Evolutionary conservation across 1,140 invertebrate species (phyloP), one percentile per base, ranked within the genome.

Genomic region (Apis florea): DNA sequence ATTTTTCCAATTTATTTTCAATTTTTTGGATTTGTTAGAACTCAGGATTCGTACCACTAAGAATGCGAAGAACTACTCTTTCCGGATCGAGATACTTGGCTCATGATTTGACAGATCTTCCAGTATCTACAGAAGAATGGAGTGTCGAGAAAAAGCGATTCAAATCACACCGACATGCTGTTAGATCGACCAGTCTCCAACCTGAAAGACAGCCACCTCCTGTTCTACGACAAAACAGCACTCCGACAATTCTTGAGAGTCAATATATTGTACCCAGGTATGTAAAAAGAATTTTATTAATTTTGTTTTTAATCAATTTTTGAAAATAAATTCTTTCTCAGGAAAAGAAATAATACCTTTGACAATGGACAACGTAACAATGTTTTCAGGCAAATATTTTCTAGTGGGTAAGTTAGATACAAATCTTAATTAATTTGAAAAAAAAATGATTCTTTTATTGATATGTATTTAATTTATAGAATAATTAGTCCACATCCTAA

Each of bases 51-150:
- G 89, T 93, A 9, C 92, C 91, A 26, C 90, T 93, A n/a, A 89
- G 91, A 69, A 83, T 87, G 85, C 84, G 90, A 47, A 92, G 92
- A 82, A 91, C 93, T 17, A 94, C 92, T 19, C 91, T 94, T 47
- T 94, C 93, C 47, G 94, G 94, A 0, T 95, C 95, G 1, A 92
- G 94, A 31, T 95, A 96, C 85, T 93, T 96, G 61, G 94, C 95
- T 26, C 95, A 95, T 80, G 95, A 96, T 85, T 92, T 95, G 26
- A 94, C 95, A 68, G 95, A 96, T 80, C 92, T 95, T 47, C 94
- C 95, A 17, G 89, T 96, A 21, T 94, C 95, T 5, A 95, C 94
- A 13, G 95, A 96, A 76, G 95, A 96, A 84, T 95, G 95, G 83
- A 93, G 93, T 58, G 90, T 85, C 15, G 89, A 86, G 87, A 87